phyloP scores from a whole-genome alignment of 2,113 vertebrate species.

The Amblyopsis rosae region DNA sequence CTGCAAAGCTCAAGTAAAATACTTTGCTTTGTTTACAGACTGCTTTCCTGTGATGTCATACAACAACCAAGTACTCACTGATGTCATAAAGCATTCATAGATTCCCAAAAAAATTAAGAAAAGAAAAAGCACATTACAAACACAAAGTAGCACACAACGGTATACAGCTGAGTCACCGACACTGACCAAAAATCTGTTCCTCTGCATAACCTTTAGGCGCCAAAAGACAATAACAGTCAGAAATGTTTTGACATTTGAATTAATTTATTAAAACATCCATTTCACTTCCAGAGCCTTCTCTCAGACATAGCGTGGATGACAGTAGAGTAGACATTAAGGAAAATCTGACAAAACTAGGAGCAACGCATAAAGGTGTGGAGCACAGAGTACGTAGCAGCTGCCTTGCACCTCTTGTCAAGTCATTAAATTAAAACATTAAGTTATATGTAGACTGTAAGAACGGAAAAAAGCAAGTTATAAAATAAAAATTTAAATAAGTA shows the following conservation, averaged over 20 bases:
- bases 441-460: conserved; percentile 28
- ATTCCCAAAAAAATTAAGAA: too few relatives aligned
- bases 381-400: conserved; percentile 32
- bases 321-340: conserved; percentile 42
- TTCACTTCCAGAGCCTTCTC: conserved; percentile 52
- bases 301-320: conserved; percentile 52
- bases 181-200: too few relatives aligned
- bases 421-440: conserved; percentile 24
- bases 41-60: too few relatives aligned
- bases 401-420: conserved; percentile 25
- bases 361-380: conserved; percentile 19
- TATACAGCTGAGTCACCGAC: too few relatives aligned
- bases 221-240: too few relatives aligned
- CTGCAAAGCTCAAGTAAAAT: too few relatives aligned
- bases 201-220: too few relatives aligned
- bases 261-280: conserved; percentile 67
- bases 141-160: too few relatives aligned
- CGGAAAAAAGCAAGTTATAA: conserved; percentile 33
- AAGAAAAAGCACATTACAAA: too few relatives aligned
- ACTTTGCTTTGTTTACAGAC: too few relatives aligned
- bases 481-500: conserved; percentile 46
- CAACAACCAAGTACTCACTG: too few relatives aligned
- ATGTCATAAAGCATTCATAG: too few relatives aligned
- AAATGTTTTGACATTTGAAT: conserved; percentile 53
- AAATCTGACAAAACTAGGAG: conserved; percentile 40